Conservation (phyloP, 2,797 vertebrate species). For the Rhinoraja longicauda region DNA sequence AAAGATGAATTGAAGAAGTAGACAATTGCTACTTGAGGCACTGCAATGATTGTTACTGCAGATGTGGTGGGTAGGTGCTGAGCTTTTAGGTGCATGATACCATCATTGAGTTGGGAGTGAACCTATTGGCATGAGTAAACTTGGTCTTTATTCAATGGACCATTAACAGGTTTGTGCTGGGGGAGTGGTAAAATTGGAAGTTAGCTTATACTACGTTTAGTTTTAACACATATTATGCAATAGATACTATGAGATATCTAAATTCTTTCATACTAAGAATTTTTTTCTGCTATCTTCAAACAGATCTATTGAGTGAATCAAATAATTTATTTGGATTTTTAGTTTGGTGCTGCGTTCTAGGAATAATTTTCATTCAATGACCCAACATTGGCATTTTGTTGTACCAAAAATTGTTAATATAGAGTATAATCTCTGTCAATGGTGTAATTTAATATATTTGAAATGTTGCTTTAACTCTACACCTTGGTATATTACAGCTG, state of each 20-base stretch:
- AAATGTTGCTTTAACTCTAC: constrained; percentile 36
- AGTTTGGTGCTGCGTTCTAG: too few relatives aligned
- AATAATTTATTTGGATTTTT: too few relatives aligned
- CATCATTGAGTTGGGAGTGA: neutral
- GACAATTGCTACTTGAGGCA: too few relatives aligned
- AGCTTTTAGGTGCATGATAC: neutral
- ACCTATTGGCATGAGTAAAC: neutral
- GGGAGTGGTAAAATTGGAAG: neutral
- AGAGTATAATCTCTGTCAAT: too few relatives aligned
- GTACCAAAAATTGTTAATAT: too few relatives aligned
- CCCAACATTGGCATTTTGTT: too few relatives aligned
- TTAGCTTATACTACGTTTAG: neutral
- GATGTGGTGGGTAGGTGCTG: neutral
- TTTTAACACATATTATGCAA: neutral
- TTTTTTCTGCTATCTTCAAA: neutral
- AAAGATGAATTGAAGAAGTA: neutral
- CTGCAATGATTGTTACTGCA: neutral
- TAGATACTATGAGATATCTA: neutral
- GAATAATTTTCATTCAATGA: too few relatives aligned
- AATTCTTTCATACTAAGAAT: neutral
- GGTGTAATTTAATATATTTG: too few relatives aligned
- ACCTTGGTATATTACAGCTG: constrained; percentile 63
- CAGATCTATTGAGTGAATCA: neutral
- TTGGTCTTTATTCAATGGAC: neutral
- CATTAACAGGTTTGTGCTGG: neutral